Conservation (phyloP, 2,797 vertebrate species). For the Pseudomugil gertrudae region DNA sequence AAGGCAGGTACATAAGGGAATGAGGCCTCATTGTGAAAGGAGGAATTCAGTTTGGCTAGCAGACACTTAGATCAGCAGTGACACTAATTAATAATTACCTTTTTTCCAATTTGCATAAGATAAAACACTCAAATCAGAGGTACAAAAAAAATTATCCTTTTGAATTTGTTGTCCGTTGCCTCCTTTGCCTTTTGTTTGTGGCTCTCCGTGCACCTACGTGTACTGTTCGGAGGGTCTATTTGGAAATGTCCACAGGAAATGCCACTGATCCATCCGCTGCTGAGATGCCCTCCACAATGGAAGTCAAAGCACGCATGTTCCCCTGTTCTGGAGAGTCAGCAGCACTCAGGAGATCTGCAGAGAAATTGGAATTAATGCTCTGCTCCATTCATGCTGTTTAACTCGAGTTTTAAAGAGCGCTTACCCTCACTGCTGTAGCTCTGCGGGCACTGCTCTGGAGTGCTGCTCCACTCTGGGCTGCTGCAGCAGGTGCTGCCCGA, state of each 20-base stretch:
- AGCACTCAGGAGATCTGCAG: conserved; percentile 87
- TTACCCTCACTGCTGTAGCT: conserved; percentile 81
- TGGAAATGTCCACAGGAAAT: conserved; percentile 85
- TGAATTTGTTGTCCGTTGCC: conserved; percentile 23
- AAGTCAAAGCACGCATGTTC: conserved; percentile 91
- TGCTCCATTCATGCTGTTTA: conserved; percentile 7
- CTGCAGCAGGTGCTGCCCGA: conserved; percentile 95
- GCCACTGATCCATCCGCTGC: conserved; percentile 82
- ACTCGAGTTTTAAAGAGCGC: conserved; percentile 16
- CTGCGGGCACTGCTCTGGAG: conserved; percentile 83
- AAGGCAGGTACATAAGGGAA: conserved; percentile 65
- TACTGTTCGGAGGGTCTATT: conserved; percentile 62
- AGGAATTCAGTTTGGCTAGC: conserved; percentile 58
- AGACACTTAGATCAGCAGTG: conserved; percentile 47
- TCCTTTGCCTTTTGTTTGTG: conserved; percentile 22
- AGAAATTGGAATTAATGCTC: neutral
- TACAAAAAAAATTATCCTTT: conserved; percentile 32
- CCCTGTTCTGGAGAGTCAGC: conserved; percentile 86
- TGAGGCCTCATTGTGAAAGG: conserved; percentile 58
- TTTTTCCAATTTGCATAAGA: conserved; percentile 48
- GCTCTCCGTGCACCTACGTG: conserved; percentile 27
- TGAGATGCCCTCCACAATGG: conserved; percentile 93
- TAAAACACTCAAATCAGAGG: conserved; percentile 39
- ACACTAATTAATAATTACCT: conserved; percentile 18
- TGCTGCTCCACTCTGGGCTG: conserved; percentile 94